Evolutionary conservation across 2,113 vertebrate species (phyloP).

Genomic region (Megaceryle maxima): DNA sequence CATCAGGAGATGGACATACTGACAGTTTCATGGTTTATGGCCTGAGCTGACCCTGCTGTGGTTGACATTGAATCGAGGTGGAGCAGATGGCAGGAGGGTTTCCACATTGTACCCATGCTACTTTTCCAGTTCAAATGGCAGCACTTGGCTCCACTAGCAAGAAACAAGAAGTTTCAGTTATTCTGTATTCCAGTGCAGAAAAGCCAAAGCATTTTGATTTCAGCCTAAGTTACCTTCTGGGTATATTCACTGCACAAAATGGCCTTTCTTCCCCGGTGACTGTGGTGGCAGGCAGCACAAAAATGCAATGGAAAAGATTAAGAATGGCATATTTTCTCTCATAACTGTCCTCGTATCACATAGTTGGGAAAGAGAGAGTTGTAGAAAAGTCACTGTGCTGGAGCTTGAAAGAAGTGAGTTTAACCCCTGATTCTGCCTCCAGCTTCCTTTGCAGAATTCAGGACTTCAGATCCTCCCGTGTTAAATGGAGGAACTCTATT

Average conservation of each 20-base stretch:
- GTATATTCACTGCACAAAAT: not conserved
- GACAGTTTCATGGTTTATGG: not conserved
- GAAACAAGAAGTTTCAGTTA: not conserved
- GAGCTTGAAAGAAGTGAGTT: not conserved
- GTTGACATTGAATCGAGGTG: not conserved
- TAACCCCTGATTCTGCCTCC: not conserved
- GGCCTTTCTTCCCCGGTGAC: not conserved
- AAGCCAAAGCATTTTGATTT: conserved; percentile 21
- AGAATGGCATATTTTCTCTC: not conserved
- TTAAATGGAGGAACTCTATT: not conserved
- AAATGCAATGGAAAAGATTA: not conserved
- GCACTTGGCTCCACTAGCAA: not conserved
- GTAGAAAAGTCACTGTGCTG: not conserved
- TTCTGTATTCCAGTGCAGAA: not conserved
- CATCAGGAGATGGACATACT: not conserved
- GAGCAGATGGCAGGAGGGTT: conserved; percentile 19
- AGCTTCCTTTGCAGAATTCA: not conserved
- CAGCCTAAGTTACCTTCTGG: not conserved
- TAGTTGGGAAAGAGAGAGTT: not conserved
- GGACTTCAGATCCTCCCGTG: not conserved
- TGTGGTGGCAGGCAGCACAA: not conserved
- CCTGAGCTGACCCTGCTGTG: not conserved
- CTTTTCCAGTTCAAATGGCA: conserved; percentile 17
- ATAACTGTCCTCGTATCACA: not conserved
- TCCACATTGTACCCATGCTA: not conserved